Evolutionary conservation across 2,888 invertebrate species (phyloP).

Genomic region (Gari tellinella): DNA sequence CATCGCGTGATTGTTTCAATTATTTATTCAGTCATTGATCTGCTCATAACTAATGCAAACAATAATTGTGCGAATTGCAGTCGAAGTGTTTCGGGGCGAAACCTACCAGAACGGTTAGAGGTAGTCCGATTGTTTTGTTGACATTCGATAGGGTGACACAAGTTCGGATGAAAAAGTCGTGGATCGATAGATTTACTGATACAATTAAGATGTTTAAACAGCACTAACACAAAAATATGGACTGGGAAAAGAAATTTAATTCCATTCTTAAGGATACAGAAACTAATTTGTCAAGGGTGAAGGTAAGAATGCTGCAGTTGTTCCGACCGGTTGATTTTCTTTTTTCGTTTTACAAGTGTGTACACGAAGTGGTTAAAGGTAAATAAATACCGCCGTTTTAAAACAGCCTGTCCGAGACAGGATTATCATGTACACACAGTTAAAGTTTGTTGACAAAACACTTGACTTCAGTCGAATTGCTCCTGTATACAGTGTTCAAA

Average conservation of each 20-base stretch:
- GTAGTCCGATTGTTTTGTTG: constrained; percentile 35
- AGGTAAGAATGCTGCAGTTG: constrained; percentile 29
- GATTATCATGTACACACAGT: not conserved
- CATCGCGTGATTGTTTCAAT: too few relatives aligned
- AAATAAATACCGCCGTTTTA: not conserved
- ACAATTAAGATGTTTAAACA: constrained; percentile 5
- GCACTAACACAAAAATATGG: constrained; percentile 30
- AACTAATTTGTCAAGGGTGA: constrained; percentile 58
- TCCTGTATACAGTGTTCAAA: too few relatives aligned
- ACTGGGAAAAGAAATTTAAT: constrained; percentile 62
- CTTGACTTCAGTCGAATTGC: too few relatives aligned
- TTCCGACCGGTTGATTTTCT: not conserved
- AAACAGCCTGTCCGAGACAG: too few relatives aligned
- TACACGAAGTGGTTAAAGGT: constrained; percentile 13
- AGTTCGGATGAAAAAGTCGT: constrained; percentile 1
- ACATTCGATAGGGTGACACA: constrained; percentile 53
- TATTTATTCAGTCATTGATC: too few relatives aligned
- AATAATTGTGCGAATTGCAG: too few relatives aligned
- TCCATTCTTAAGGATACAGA: constrained; percentile 58
- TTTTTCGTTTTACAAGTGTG: constrained; percentile 2
- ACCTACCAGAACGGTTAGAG: too few relatives aligned
- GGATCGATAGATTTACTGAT: constrained; percentile 2
- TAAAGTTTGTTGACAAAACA: too few relatives aligned
- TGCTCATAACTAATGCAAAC: too few relatives aligned
- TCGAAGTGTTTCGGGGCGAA: too few relatives aligned